A percentile compares a stretch with the other conserved stretches of the same genome.
Evolutionary conservation across 2,888 invertebrate genomes (phyloP).

Genomic region (Apamea epomidion): DNA sequence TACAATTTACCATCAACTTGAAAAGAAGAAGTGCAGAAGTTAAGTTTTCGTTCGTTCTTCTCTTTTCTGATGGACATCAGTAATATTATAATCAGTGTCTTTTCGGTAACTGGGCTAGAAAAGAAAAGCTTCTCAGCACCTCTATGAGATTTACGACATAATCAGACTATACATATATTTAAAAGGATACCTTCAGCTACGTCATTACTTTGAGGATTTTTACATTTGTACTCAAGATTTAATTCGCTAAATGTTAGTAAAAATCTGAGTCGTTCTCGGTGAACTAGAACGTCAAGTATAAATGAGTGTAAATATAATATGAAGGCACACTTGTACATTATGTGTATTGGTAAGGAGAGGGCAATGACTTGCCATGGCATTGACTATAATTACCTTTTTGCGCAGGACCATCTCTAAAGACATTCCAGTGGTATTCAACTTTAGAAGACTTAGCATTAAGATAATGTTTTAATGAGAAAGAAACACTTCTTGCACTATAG

Average conservation of each 20-base stretch:
- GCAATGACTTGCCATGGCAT: conserved; percentile 42
- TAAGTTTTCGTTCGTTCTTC: background rate
- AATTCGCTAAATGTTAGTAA: background rate
- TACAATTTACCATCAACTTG: background rate
- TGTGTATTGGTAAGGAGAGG: conserved; percentile 13
- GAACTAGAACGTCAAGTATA: conserved; percentile 14
- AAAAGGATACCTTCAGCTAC: background rate
- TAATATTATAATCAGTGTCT: background rate
- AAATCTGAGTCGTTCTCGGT: background rate
- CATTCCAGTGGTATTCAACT: background rate
- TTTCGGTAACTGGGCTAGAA: background rate
- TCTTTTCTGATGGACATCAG: background rate
- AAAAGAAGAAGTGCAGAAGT: background rate
- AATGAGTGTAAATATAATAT: background rate
- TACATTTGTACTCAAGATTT: background rate
- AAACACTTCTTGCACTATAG: background rate
- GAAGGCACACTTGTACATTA: background rate
- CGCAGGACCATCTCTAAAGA: background rate
- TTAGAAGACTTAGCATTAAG: background rate
- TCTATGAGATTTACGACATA: background rate
- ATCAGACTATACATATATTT: background rate
- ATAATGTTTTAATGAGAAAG: background rate
- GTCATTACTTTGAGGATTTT: background rate
- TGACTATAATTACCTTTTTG: conserved; percentile 12
- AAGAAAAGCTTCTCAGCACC: background rate